Base-by-base conservation (phyloP, 2,888 invertebrate species). In the Halictus ligatus region DNA sequence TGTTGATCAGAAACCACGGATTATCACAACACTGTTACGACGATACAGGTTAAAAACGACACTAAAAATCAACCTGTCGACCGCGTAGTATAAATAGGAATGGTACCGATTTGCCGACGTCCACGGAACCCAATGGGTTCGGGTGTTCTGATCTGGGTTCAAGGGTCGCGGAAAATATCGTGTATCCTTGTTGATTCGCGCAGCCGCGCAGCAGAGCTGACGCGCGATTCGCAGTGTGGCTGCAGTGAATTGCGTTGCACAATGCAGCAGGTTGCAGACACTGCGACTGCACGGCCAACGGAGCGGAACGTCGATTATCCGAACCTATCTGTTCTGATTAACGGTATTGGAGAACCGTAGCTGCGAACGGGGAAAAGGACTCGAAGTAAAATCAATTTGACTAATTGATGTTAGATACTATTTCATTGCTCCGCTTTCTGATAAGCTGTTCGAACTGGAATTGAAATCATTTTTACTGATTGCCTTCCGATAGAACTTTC, bases 121-220 rank as follows among this genome's bases (percentile, higher is more conserved):
- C 77, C 72, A 75, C 73, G 67, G 48, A 15, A 77, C 21, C 69
- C 84, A 84, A 80, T 60, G 54, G 80, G 69, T 78, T 75, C 71
- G 80, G 74, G 78, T 81, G 72, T 81, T 86, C 86, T 78, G 80
- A 50, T 15, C 71, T 29, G 78, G 21, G 84, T 84, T 84, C 84
- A 84, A 78, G 84, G 84, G 84, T 77, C 71, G 77, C 75, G 85
- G 78, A 58, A 81, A 86, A 76, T 78, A 81, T 81, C 85, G 76
- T 73, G 81, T 81, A 76, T 79, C 79, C 86, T 81, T 79, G 81
- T 84, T 79, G 81, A 77, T 73, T 73, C 78, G 86, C 86, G 86
- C 86, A 86, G 85, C 18, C 86, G 86, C 86, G 86, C 40, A 67
- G 72, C 80, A 78, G n/a, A 43, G 69, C 75, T 75, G 74, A 80